Base-by-base conservation (phyloP, 2,888 invertebrate genomes). In the Anarsia innoxiella region DNA sequence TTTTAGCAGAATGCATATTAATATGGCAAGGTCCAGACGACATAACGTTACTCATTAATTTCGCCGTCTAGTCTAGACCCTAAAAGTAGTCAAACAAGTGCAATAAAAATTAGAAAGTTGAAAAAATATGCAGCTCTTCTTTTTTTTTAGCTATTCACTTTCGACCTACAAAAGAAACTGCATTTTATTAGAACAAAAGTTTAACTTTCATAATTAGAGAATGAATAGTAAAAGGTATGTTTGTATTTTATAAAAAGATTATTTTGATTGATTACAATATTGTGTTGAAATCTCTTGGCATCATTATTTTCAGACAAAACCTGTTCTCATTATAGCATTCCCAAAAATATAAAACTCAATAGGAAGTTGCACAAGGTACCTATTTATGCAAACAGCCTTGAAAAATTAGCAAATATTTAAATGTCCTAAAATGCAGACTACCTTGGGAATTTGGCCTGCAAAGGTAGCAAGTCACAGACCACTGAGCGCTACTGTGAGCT, bases 41-140 rank as follows among this genome's bases (percentile, higher is more conserved):
- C 49, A 49, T 49, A 50, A 53, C 43, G n/a, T n/a, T n/a, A n/a
- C n/a, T 51, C 48, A 58, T 34, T 59, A 56, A 59, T 50, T 54
- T 46, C 49, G 47, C 48, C 47, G 47, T 55, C 26, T 16, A 12
- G 30, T 48, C 50, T 65, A 68, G 62, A 77, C 82, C 82, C 80
- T 82, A 80, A 71, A 77, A 77, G 71, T 65, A 64, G 76, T 61
- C 65, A 66, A 71, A 70, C 72, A 59, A 64, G 66, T 68, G 68
- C 53, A 57, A 72, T 72, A 72, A 72, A 70, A 79, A 73, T 80
- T 83, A 80, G 80, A 83, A 83, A 82, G 80, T 80, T 62, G 60
- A 53, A 59, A 60, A 71, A 69, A 71, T 67, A 66, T 73, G 73
- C 70, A 76, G 53, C 60, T 73, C 59, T 69, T 75, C 59, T 72